These are phyloP conservation scores for Glareola pratincola DNA, from an alignment of 2,113 vertebrate species.

Conservation along the genomic window DNA sequence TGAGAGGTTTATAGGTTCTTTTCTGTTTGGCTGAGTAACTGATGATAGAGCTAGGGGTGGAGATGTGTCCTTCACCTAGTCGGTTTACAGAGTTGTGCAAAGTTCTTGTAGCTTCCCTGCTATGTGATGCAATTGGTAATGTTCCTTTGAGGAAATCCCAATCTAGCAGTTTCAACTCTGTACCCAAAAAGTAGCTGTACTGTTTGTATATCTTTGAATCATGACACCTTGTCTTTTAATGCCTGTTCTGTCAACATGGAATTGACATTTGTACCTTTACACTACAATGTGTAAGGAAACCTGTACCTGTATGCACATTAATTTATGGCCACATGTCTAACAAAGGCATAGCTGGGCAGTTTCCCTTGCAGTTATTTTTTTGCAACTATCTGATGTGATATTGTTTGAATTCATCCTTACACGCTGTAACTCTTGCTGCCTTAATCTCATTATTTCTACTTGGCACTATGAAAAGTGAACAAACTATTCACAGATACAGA, in stretches of 20 bases:
- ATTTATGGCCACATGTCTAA: background rate
- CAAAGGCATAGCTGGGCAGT: background rate
- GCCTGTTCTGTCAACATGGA: background rate
- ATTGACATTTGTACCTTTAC: background rate
- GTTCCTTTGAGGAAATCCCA: background rate
- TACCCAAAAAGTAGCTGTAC: background rate
- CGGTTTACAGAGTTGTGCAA: background rate
- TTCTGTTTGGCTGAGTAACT: background rate
- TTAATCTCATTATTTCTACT: background rate
- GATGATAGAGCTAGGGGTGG: background rate
- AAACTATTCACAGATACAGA: background rate
- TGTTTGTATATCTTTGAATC: background rate
- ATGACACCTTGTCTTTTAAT: background rate
- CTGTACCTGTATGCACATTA: background rate
- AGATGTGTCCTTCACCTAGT: background rate
- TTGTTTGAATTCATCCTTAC: background rate
- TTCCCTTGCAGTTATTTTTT: background rate
- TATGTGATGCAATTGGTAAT: background rate
- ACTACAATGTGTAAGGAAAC: background rate
- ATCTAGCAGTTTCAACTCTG: background rate
- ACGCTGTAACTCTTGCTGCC: background rate
- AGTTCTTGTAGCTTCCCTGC: background rate
- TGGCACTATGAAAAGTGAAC: background rate
- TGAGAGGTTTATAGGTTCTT: background rate
- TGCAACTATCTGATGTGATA: background rate